These are phyloP conservation scores for Drosophila mayaguana DNA, from an alignment of 2,888 invertebrate species.

Conservation along the genomic window DNA sequence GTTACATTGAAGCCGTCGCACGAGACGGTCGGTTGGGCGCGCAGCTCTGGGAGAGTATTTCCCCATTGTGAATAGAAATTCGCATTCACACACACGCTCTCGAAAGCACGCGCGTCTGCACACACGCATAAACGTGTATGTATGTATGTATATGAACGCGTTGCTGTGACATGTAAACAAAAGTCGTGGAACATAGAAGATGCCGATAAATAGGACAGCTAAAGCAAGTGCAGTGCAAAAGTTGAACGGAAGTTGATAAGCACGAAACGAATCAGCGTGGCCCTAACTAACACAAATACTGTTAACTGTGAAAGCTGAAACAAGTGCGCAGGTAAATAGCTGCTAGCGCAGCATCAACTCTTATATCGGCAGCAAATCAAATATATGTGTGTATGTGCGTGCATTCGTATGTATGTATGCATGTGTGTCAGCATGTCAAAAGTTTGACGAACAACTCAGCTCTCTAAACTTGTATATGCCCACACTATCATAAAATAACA, in stretches of 20 bases:
- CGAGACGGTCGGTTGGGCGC: slow-evolving; percentile 65
- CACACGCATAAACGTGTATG: background rate
- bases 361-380: slow-evolving; percentile 25
- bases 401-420: background rate
- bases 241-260: slow-evolving; percentile 59
- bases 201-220: slow-evolving; percentile 57
- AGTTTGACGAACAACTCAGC: slow-evolving; percentile 24
- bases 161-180: slow-evolving; percentile 39
- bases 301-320: slow-evolving; percentile 52
- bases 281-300: slow-evolving; percentile 9
- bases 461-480: slow-evolving; percentile 18
- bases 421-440: slow-evolving; percentile 72
- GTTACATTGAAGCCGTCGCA: slow-evolving; percentile 69
- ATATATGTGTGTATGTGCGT: background rate
- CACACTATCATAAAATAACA: slow-evolving; percentile 1
- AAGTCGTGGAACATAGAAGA: slow-evolving; percentile 27
- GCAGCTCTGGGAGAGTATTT: slow-evolving; percentile 31
- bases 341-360: slow-evolving; percentile 23
- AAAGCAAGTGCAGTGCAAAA: slow-evolving; percentile 43
- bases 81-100: slow-evolving; percentile 4
- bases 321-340: slow-evolving; percentile 41
- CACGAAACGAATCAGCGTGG: slow-evolving; percentile 6
- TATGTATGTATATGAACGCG: slow-evolving; percentile 22
- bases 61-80: slow-evolving; percentile 16
- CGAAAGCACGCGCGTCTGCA: background rate